These are phyloP conservation scores for Hoplodrina ambigua DNA, from an alignment of 2,888 invertebrate species.

Conservation along the genomic window DNA sequence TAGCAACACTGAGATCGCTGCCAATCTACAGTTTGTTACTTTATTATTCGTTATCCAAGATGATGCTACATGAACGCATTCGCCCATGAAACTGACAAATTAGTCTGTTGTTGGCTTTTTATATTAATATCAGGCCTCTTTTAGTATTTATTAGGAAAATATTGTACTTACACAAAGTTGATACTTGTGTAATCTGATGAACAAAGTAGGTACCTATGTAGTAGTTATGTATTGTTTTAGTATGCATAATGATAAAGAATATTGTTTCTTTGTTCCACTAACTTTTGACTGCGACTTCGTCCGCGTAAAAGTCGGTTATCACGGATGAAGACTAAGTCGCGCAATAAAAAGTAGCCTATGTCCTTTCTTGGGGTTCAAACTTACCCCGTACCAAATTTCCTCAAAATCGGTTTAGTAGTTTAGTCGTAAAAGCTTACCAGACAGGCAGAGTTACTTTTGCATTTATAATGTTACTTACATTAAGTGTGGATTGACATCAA, in stretches of 20 bases:
- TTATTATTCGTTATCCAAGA: constrained; percentile 65
- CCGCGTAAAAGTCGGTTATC: too few species aligned
- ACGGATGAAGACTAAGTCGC: too few species aligned
- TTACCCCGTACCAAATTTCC: too few species aligned
- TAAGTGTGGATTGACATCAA: neutral
- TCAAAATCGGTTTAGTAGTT: too few species aligned
- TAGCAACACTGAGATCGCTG: constrained; percentile 62
- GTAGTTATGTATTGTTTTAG: neutral
- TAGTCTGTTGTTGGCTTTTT: constrained; percentile 50
- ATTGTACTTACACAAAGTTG: constrained; percentile 5
- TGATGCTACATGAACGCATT: constrained; percentile 57
- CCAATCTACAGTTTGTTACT: constrained; percentile 66
- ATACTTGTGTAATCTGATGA: neutral
- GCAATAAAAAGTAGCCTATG: too few species aligned
- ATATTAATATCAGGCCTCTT: constrained; percentile 40
- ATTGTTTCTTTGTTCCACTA: too few species aligned
- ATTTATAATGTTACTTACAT: too few species aligned
- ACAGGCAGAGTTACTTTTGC: too few species aligned
- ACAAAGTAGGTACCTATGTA: neutral
- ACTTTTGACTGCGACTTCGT: too few species aligned
- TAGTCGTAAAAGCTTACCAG: too few species aligned
- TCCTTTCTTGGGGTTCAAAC: too few species aligned
- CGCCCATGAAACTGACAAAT: constrained; percentile 63
- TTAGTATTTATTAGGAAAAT: constrained; percentile 7
- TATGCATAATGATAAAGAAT: too few species aligned